phyloP scores from a whole-genome alignment of 2,888 invertebrate species.

The Gerris lacustris region DNA sequence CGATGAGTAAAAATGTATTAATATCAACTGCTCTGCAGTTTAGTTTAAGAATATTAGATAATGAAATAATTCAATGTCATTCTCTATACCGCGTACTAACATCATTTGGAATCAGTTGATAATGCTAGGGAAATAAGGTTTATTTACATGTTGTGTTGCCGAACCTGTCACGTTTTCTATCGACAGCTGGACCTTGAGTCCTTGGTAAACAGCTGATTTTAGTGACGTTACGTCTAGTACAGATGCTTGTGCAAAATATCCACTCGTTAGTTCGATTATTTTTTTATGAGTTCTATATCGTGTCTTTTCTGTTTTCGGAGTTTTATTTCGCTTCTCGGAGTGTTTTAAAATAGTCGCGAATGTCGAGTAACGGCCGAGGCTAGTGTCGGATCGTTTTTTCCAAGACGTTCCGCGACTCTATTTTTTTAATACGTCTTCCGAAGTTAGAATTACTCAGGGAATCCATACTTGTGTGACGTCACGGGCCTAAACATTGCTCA shows the following conservation, averaged over 20 bases:
- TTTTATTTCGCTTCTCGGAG: neutral
- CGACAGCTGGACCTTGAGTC: neutral
- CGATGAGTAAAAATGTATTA: too few species aligned
- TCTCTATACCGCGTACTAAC: too few species aligned
- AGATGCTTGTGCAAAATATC: constrained; percentile 3
- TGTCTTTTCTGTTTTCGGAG: neutral
- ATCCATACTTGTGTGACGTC: constrained; percentile 31
- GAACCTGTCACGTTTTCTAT: neutral
- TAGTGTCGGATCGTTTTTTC: too few species aligned
- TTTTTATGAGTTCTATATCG: neutral
- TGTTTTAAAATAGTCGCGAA: too few species aligned
- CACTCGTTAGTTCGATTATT: neutral
- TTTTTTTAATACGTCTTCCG: too few species aligned
- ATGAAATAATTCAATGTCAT: too few species aligned
- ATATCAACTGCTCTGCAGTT: too few species aligned
- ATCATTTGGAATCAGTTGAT: too few species aligned
- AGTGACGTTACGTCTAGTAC: neutral
- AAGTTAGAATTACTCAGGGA: constrained; percentile 11
- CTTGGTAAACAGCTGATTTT: neutral
- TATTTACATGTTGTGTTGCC: neutral
- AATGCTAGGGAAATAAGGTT: neutral
- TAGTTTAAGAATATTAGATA: too few species aligned
- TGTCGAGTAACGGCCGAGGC: too few species aligned
- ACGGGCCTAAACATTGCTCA: constrained; percentile 33
- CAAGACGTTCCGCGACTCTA: too few species aligned